Conservation (phyloP, 2,888 invertebrate genomes). For the Phyto melanocephala region DNA sequence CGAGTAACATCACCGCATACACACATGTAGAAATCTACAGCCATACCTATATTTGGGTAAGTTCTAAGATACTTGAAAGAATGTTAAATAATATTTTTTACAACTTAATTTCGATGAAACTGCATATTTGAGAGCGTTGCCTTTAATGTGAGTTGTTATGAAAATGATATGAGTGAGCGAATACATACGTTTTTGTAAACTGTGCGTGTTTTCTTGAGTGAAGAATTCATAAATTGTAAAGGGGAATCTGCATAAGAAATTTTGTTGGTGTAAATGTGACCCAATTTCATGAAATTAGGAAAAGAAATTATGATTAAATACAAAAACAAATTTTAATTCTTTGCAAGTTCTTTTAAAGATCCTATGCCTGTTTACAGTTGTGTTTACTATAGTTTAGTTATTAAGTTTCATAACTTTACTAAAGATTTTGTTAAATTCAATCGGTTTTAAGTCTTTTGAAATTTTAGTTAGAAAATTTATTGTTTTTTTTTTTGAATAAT, state of each 20-base stretch:
- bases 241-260: not conserved
- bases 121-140: not conserved
- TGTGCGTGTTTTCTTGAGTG: not conserved
- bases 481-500: too few species aligned
- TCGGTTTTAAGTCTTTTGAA: too few species aligned
- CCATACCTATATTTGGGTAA: not conserved
- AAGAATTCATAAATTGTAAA: too few species aligned
- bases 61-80: not conserved
- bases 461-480: too few species aligned
- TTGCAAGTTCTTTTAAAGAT: not conserved
- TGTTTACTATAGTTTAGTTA: too few species aligned
- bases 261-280: not conserved
- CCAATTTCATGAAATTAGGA: not conserved
- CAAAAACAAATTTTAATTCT: too few species aligned
- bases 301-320: not conserved
- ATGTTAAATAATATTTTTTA: constrained; percentile 25
- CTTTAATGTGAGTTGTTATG: not conserved
- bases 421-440: too few species aligned
- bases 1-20: not conserved
- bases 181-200: not conserved
- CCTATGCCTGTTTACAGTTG: too few species aligned
- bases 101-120: constrained; percentile 47
- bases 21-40: not conserved
- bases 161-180: not conserved
- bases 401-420: too few species aligned